phyloP scores from a whole-genome alignment of 2,797 vertebrate species.

The Gouania willdenowi region DNA sequence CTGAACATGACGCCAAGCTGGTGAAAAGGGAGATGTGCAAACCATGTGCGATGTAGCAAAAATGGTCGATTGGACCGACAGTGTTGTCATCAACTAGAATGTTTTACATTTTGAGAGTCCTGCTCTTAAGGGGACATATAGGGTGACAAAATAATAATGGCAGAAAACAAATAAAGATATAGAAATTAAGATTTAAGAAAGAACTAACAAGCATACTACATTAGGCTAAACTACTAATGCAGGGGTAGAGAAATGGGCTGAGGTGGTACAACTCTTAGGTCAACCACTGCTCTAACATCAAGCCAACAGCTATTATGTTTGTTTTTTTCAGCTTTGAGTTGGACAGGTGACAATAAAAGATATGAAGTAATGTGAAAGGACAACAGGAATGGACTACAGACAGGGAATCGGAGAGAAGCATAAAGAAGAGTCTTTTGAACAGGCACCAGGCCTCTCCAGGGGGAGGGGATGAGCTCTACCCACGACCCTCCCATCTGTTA shows the following conservation, averaged over 20 bases:
- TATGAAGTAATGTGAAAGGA: slow-evolving; percentile 20
- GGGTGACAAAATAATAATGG: slow-evolving; percentile 21
- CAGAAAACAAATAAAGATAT: slow-evolving; percentile 9
- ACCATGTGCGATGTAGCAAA: slow-evolving; percentile 22
- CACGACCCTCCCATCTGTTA: slow-evolving; percentile 78
- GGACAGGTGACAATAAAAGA: slow-evolving; percentile 45
- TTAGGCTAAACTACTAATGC: slow-evolving; percentile 78
- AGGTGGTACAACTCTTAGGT: slow-evolving; percentile 28
- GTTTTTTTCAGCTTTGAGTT: slow-evolving; percentile 26
- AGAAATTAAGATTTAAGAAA: slow-evolving; percentile 1
- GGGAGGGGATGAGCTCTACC: slow-evolving; percentile 69
- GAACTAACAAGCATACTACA: slow-evolving; percentile 51
- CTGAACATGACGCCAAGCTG: slow-evolving; percentile 43
- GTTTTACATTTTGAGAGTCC: slow-evolving; percentile 40
- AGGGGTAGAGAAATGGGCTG: slow-evolving; percentile 33
- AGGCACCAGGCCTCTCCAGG: slow-evolving; percentile 74
- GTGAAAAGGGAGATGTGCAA: slow-evolving; percentile 29
- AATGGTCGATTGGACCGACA: slow-evolving; percentile 21
- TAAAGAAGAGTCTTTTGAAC: slow-evolving; percentile 72
- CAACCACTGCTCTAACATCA: slow-evolving; percentile 27
- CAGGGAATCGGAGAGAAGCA: slow-evolving; percentile 58
- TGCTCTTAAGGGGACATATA: slow-evolving; percentile 38
- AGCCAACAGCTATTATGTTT: slow-evolving; percentile 41
- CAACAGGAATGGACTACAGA: slow-evolving; percentile 31
- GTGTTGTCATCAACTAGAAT: slow-evolving; percentile 29